Conservation (phyloP, 2,888 invertebrate genomes). For the Dendrolimus pini region DNA sequence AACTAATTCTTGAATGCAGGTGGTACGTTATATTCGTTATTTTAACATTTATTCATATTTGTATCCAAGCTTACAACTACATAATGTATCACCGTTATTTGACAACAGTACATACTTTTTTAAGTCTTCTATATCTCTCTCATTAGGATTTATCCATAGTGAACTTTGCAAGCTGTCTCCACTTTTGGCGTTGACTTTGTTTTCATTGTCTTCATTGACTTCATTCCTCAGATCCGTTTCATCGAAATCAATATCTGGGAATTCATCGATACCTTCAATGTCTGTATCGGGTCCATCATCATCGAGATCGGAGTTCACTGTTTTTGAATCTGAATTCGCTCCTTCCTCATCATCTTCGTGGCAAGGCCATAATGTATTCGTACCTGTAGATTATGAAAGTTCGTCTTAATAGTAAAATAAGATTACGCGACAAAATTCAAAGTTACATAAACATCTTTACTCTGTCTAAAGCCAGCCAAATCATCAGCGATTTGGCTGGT, state of each 20-base stretch:
- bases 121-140: slow-evolving; percentile 74
- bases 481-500: too few relatives aligned
- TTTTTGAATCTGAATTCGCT: slow-evolving; percentile 63
- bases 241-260: slow-evolving; percentile 54
- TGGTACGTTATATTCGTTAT: too few relatives aligned
- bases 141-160: slow-evolving; percentile 63
- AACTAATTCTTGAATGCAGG: too few relatives aligned
- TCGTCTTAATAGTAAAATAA: neutral
- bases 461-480: too few relatives aligned
- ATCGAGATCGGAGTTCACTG: slow-evolving; percentile 56
- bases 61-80: too few relatives aligned
- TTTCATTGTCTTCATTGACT: slow-evolving; percentile 31
- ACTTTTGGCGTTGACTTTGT: slow-evolving; percentile 37
- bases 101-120: slow-evolving; percentile 45
- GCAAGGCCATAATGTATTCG: slow-evolving; percentile 62
- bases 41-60: too few relatives aligned
- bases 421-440: too few relatives aligned
- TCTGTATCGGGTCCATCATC: slow-evolving; percentile 54
- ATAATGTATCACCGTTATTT: too few relatives aligned
- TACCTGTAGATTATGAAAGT: slow-evolving; percentile 33
- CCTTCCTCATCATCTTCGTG: slow-evolving; percentile 67
- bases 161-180: slow-evolving; percentile 57
- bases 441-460: too few relatives aligned
- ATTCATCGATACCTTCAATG: slow-evolving; percentile 50
- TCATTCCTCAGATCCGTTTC: slow-evolving; percentile 48